Base-by-base conservation (phyloP, 1,140 invertebrate species). In the Drosophila nikananu region DNA sequence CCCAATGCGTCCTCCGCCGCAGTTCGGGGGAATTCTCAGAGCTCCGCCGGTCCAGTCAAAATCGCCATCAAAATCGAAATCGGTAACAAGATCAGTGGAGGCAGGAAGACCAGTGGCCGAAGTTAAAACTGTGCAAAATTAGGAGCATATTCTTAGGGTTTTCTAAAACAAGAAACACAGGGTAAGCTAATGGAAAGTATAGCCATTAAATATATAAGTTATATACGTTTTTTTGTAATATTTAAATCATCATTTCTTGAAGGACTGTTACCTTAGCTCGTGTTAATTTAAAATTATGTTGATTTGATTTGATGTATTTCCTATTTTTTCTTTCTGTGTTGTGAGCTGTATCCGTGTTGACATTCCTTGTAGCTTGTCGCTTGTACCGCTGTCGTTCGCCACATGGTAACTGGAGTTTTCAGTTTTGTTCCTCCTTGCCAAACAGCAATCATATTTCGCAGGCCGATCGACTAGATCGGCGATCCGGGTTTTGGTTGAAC, bases 61-160 rank as follows among this genome's bases (percentile, higher is more conserved):
- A 91, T 91, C 87, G 78, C 62, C 89, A 89, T 87, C 81, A 91
- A 89, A 82, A 86, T 86, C 79, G 70, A 91, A 86, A 91, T 91
- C 89, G 89, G 83, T 91, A 91, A 91, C 81, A 91, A 91, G 89
- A 84, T 91, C 81, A 87, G 71, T 42, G 48, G 51, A 61, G 58
- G 51, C 77, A 46, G 35, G 54, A 79, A 87, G 73, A 46, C 66
- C 67, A 35, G 59, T 64, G 68, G 44, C 41, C 51, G 23, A 37
- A 64, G 27, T 21, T 68, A 30, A 30, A 54, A 83, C 61, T 61
- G 58, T 21, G 39, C 66, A 61, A 41, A 49, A 70, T 21, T 0
- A 7, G 0, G 12, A 54, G 8, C 10, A 3, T 12, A 12, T 32
- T 1, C 12, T 49, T 4, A 10, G 1, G 1, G 5, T 13, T 12